Base-by-base conservation (phyloP, 2,888 invertebrate species). In the Lamellibrachia columna region DNA sequence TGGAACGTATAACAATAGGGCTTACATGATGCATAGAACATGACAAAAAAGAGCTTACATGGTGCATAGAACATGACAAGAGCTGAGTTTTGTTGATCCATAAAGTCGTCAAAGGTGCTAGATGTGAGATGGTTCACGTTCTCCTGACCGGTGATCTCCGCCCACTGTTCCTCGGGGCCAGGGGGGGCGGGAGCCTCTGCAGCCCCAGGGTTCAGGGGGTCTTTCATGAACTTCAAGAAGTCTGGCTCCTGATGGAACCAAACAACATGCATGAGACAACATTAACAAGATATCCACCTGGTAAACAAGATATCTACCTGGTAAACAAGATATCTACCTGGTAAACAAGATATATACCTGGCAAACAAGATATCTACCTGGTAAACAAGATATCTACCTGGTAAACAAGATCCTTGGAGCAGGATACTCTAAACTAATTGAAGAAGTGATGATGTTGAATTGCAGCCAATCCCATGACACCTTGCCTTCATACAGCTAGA, bases 41-140 rank as follows among this genome's bases (percentile, higher is more conserved):
- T 96, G 90, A 97, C 96, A 58, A 97, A 40, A 6, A 90, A 92
- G 9, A 11, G 95, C 96, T 96, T 94, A 97, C 97, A 96, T 28
- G 96, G 96, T 92, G 96, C 96, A 95, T 97, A 97, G 94, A 97
- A 97, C 96, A 97, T 96, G 90, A 97, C 96, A 58, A 97, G 95
- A 0, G 95, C 96, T 4, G 96, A 95, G 9, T 94, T 97, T 92
- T 98, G 97, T 93, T 97, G 97, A 94, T 97, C 96, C 0, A 96
- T 93, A 92, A 95, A 95, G 15, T 93, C 91, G 93, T 97, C 97
- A 95, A 97, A 97, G 92, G 95, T 97, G 90, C 95, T 96, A 95
- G 97, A 97, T 6, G 98, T 98, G 91, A 98, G 97, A 97, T 98
- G 98, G 1, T 98, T 97, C 11, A 99, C 98, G 95, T 98, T 97